Evolutionary conservation across 2,888 invertebrate species (phyloP), one percentile per base, ranked within the genome.

Genomic region (Cerceris rybyensis): DNA sequence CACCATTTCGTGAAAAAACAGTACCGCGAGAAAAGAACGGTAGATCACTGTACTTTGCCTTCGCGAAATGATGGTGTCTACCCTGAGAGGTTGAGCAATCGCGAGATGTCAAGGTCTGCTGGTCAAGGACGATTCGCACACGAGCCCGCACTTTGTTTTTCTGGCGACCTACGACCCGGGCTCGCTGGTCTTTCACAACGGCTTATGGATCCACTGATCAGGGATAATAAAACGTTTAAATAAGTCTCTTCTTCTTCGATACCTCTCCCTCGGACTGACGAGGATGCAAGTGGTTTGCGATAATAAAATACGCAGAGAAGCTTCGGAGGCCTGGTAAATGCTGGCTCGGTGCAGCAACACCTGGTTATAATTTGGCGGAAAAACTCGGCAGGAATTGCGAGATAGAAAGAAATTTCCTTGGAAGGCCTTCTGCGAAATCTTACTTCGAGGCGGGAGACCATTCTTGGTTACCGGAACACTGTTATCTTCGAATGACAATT

Each of bases 91-190:
- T 85, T 55, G 75, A 74, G 54, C 72, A 67, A 70, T 74, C 79
- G 69, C 17, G 64, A 46, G 80, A 74, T 86, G 84, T 85, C 84
- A 85, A 85, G 85, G 86, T 82, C 70, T 60, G 58, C n/a, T 41
- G 81, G 70, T 76, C 84, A 86, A 84, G 82, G 86, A 75, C 81
- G 75, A 28, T 42, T 17, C 61, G 61, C 64, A 67, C 75, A 63
- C 73, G 67, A 65, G 60, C 63, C 58, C 43, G 70, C 70, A 70
- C 61, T 78, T 78, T 76, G 70, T 75, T 77, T 70, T 39, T 57
- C 67, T 52, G 66, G 17, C 75, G 85, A 83, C 83, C 83, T 70
- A 66, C 60, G 83, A 77, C 75, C 79, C 70, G 63, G 70, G 46
- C 69, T 66, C 43, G 39, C 61, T 71, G 46, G 65, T 65, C 71